A percentile compares a stretch with the other conserved stretches of the same genome.
Evolutionary conservation across 2,797 vertebrate genomes (phyloP).

Genomic region (Ctenopoma multispine): DNA sequence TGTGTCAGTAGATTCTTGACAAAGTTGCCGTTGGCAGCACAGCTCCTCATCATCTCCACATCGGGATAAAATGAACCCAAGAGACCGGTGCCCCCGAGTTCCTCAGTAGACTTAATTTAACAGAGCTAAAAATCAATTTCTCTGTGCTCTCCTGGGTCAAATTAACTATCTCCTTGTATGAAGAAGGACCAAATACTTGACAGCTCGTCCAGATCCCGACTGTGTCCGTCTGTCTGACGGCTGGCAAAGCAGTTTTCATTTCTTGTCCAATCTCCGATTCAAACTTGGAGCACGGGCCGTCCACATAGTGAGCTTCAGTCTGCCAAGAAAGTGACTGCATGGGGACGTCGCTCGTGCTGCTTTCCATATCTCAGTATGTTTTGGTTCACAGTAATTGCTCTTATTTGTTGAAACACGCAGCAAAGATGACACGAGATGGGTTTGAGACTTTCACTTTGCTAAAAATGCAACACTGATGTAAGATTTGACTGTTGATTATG

Average conservation of each 20-base stretch:
- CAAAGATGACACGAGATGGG: slow-evolving; percentile 40
- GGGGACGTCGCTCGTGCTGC: slow-evolving; percentile 15
- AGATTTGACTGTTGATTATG: slow-evolving; percentile 31
- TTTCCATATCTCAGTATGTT: slow-evolving; percentile 48
- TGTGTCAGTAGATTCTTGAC: slow-evolving; percentile 65
- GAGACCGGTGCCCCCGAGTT: slow-evolving; percentile 64
- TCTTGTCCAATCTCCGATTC: slow-evolving; percentile 49
- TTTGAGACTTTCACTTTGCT: slow-evolving; percentile 34
- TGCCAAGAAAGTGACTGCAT: slow-evolving; percentile 60
- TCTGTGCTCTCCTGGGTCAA: slow-evolving; percentile 67
- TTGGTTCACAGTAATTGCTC: slow-evolving; percentile 59
- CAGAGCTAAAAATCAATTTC: slow-evolving; percentile 78
- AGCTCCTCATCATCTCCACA: slow-evolving; percentile 75
- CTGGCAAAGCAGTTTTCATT: slow-evolving; percentile 56
- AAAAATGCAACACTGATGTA: slow-evolving; percentile 49
- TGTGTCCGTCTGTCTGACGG: slow-evolving; percentile 57
- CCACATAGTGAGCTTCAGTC: slow-evolving; percentile 38
- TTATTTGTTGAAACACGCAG: slow-evolving; percentile 51
- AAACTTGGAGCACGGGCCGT: slow-evolving; percentile 45
- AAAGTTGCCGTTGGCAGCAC: slow-evolving; percentile 66
- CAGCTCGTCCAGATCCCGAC: slow-evolving; percentile 67
- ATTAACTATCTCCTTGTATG: slow-evolving; percentile 66
- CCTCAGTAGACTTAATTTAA: slow-evolving; percentile 77
- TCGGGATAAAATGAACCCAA: slow-evolving; percentile 68
- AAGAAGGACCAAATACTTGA: slow-evolving; percentile 65